Percentiles rank a stretch among this genome's conserved stretches.
Conservation (phyloP, 2,113 vertebrate species). For the Pipra filicauda region DNA sequence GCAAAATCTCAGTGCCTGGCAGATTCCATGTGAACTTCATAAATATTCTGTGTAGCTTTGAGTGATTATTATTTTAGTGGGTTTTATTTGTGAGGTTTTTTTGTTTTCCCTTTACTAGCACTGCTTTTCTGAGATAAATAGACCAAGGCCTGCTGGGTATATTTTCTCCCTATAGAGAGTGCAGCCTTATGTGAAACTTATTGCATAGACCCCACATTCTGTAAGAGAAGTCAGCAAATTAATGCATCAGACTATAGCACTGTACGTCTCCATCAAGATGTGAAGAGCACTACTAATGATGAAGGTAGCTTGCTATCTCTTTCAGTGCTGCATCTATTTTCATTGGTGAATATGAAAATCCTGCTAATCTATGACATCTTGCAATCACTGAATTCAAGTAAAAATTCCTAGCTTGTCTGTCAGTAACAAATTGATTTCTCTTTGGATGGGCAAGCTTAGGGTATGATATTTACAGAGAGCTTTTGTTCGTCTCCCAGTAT, state of each 20-base stretch:
- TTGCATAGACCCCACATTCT: neutral
- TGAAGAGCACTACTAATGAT: neutral
- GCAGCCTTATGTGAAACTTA: neutral
- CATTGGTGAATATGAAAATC: neutral
- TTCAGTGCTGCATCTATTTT: neutral
- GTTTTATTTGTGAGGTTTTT: neutral
- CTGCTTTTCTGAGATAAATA: neutral
- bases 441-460: neutral
- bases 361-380: neutral
- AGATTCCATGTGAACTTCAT: neutral
- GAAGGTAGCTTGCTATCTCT: neutral
- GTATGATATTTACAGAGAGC: neutral
- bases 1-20: neutral
- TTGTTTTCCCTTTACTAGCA: neutral
- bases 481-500: neutral
- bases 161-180: neutral
- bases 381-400: neutral
- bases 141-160: neutral
- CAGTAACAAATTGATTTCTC: neutral
- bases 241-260: fast-evolving
- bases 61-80: neutral
- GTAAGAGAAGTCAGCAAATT: neutral
- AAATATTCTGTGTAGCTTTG: neutral
- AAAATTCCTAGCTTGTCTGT: neutral
- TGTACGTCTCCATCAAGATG: neutral